Conservation (phyloP, 2,797 vertebrate genomes). For the Sebastiscus tertius region DNA sequence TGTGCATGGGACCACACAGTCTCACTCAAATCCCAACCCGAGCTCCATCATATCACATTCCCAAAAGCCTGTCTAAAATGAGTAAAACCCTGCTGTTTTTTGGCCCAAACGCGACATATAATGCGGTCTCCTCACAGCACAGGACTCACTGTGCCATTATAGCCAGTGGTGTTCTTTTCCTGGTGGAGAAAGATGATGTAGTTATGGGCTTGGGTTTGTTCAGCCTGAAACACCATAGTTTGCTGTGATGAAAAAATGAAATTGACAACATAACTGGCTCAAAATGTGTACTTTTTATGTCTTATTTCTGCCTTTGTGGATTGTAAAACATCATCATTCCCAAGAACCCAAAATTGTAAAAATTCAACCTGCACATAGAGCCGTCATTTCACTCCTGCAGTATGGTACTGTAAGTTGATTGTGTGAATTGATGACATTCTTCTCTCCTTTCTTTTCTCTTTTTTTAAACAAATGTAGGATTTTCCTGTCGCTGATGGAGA, state of each 20-base stretch:
- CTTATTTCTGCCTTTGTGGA: neutral
- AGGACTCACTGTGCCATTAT: neutral
- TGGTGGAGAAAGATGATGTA: neutral
- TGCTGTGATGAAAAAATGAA: neutral
- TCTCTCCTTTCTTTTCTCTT: neutral
- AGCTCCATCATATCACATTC: neutral
- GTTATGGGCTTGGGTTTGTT: neutral
- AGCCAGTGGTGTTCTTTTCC: neutral
- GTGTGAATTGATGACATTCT: neutral
- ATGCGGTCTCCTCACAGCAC: neutral
- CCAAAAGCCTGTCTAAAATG: slow-evolving; percentile 8
- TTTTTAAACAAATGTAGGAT: slow-evolving; percentile 74
- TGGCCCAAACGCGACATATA: neutral
- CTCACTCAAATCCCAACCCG: slow-evolving; percentile 3
- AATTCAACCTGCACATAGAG: neutral
- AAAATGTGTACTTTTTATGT: neutral
- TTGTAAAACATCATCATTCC: neutral
- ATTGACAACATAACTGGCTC: neutral
- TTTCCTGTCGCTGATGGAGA: slow-evolving; percentile 92
- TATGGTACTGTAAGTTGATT: neutral
- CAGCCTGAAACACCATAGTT: neutral
- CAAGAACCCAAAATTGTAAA: neutral
- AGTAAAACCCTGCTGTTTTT: neutral
- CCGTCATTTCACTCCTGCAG: neutral
- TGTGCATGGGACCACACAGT: slow-evolving; percentile 29